Evolutionary conservation across 2,113 vertebrate species (phyloP).

Genomic region (Bagarius yarrelli): DNA sequence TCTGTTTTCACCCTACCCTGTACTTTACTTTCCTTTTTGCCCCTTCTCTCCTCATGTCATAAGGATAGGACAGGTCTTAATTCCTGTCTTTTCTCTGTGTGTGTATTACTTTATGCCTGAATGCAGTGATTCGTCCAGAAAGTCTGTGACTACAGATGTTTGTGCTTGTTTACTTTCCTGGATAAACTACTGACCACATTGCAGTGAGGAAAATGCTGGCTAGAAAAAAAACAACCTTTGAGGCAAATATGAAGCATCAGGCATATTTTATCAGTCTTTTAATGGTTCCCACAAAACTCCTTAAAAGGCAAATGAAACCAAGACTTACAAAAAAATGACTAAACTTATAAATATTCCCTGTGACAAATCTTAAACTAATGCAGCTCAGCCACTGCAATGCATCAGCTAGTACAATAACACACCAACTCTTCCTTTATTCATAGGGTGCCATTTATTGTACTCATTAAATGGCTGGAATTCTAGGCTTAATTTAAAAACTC

Average conservation of each 20-base stretch:
- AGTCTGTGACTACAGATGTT: not conserved
- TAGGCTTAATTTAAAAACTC: not conserved
- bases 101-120: slow-evolving; percentile 20
- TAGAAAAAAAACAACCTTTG: not conserved
- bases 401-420: not conserved
- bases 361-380: not conserved
- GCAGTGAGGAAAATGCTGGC: not conserved
- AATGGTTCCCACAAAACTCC: not conserved
- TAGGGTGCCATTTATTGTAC: not conserved
- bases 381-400: not conserved
- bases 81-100: slow-evolving; percentile 44
- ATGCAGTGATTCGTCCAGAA: slow-evolving; percentile 10
- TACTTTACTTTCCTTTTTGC: slow-evolving; percentile 24
- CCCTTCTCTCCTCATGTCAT: slow-evolving; percentile 33
- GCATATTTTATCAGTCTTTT: not conserved
- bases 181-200: not conserved
- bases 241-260: not conserved
- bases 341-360: not conserved
- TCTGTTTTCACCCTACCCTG: slow-evolving; percentile 26
- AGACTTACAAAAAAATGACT: not conserved
- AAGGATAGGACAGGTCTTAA: slow-evolving; percentile 24
- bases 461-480: not conserved
- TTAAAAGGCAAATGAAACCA: not conserved
- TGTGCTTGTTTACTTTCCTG: not conserved
- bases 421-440: not conserved